Evolutionary conservation across 2,888 invertebrate genomes (phyloP).

Genomic region (Caenorhabditis virilis): DNA sequence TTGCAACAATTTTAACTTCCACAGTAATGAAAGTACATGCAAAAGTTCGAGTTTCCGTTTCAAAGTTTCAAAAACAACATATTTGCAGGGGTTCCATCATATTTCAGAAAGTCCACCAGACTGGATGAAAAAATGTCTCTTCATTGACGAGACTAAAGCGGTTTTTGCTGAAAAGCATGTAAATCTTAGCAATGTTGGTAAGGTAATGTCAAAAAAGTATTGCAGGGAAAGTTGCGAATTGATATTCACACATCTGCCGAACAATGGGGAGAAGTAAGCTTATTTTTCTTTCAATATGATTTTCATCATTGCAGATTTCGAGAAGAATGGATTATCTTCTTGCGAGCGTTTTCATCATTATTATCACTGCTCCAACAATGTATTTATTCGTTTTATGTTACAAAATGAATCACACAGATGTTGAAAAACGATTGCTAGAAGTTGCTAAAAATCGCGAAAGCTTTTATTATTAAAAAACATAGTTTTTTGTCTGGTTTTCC

Average conservation of each 20-base stretch:
- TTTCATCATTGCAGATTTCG: constrained; percentile 30
- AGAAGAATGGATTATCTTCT: constrained; percentile 52
- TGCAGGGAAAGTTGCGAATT: constrained; percentile 26
- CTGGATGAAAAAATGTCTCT: constrained; percentile 36
- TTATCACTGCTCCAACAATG: constrained; percentile 49
- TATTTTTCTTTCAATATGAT: neutral
- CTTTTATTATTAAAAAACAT: constrained; percentile 17
- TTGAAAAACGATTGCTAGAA: constrained; percentile 22
- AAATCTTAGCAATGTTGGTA: constrained; percentile 3
- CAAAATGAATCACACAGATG: constrained; percentile 16
- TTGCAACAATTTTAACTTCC: constrained; percentile 57
- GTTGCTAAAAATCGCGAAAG: constrained; percentile 21
- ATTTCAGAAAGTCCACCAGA: constrained; percentile 36
- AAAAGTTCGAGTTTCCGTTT: too few species aligned
- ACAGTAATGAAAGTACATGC: constrained; percentile 56
- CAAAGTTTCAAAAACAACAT: too few species aligned
- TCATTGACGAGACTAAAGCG: constrained; percentile 7
- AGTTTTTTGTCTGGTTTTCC: too few species aligned
- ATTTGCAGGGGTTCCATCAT: constrained; percentile 42
- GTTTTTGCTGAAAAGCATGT: constrained; percentile 28
- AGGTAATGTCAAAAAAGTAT: neutral
- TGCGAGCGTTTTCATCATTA: constrained; percentile 40
- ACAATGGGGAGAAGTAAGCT: constrained; percentile 48
- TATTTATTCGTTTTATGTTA: constrained; percentile 47
- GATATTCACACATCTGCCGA: constrained; percentile 43